Evolutionary conservation across 2,797 vertebrate species (phyloP).

Genomic region (Pogonophryne albipinna): DNA sequence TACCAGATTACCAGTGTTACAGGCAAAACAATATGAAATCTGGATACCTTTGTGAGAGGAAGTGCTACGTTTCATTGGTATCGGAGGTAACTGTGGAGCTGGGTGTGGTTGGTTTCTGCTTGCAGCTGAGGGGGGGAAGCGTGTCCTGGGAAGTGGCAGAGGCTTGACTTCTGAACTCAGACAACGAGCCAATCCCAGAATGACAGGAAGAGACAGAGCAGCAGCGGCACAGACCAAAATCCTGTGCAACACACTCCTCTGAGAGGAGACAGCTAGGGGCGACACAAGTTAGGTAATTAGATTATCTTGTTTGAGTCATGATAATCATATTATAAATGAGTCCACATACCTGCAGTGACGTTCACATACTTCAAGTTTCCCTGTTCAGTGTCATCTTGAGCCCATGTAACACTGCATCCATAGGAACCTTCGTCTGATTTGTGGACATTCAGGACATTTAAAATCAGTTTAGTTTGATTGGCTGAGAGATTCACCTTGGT

Average conservation of each 20-base stretch:
- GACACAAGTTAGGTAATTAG: not conserved
- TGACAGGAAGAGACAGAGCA: slow-evolving; percentile 63
- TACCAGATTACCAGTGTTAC: not conserved
- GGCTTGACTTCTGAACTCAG: slow-evolving; percentile 52
- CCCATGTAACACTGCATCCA: slow-evolving; percentile 63
- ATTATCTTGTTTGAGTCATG: not conserved
- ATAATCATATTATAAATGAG: not conserved
- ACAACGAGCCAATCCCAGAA: slow-evolving; percentile 63
- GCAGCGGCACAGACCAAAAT: slow-evolving; percentile 62
- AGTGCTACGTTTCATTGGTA: slow-evolving; percentile 25
- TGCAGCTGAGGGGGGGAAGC: slow-evolving; percentile 1
- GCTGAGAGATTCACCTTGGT: slow-evolving; percentile 3
- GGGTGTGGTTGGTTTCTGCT: not conserved
- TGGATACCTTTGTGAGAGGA: slow-evolving; percentile 39
- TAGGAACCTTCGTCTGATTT: slow-evolving; percentile 73
- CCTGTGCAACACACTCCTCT: slow-evolving; percentile 60
- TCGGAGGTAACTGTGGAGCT: slow-evolving; percentile 39
- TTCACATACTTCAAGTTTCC: slow-evolving; percentile 72
- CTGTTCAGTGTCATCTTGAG: rapidly evolving
- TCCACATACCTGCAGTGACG: slow-evolving; percentile 52
- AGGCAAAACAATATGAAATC: not conserved
- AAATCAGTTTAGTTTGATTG: slow-evolving; percentile 34
- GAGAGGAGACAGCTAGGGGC: slow-evolving; percentile 30
- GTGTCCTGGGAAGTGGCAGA: slow-evolving; percentile 46
- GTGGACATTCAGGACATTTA: slow-evolving; percentile 53